These are phyloP conservation scores for Apamea anceps DNA, from an alignment of 2,888 invertebrate species.

Conservation along the genomic window DNA sequence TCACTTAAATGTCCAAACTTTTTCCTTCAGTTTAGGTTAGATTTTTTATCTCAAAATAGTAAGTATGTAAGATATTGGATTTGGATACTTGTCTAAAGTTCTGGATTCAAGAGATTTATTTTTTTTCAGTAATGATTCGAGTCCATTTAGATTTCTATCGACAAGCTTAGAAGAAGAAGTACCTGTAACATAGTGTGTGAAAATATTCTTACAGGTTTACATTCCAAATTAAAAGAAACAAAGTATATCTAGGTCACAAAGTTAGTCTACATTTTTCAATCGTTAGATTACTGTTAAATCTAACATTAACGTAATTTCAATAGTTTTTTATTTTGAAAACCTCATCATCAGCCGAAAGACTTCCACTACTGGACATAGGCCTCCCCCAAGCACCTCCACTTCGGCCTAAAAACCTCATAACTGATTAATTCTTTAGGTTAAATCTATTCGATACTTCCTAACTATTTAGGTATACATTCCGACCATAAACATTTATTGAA, in stretches of 20 bases:
- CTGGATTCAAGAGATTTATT: no score
- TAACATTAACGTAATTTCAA: background rate
- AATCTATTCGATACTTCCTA: background rate
- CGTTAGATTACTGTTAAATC: background rate
- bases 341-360: no score
- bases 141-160: no score
- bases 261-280: background rate
- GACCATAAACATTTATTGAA: background rate
- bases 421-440: no score
- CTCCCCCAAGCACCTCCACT: no score
- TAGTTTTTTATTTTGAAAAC: no score
- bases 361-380: no score
- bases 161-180: no score
- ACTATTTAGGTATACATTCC: background rate
- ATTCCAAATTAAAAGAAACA: background rate
- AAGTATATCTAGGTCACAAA: background rate
- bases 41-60: background rate
- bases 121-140: no score
- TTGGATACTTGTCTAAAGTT: background rate
- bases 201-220: background rate
- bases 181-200: no score
- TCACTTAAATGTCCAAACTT: no score
- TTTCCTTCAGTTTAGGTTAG: background rate
- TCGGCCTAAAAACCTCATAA: no score
- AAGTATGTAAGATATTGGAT: background rate